These are phyloP conservation scores for Drosophila nasuta DNA, from an alignment of 1,140 invertebrate species.

Conservation along the genomic window DNA sequence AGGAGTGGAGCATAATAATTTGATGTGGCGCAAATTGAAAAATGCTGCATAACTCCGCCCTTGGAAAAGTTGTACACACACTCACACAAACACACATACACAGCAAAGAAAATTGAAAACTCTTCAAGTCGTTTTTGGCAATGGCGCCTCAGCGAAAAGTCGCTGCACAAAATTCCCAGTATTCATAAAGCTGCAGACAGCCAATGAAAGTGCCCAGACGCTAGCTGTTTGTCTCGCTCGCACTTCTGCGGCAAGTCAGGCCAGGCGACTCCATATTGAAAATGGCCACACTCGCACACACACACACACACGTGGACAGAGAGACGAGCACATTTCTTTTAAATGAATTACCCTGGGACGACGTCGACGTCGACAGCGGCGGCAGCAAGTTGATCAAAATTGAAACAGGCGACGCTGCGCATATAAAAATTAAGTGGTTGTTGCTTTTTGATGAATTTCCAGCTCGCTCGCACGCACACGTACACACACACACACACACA, in stretches of 20 bases:
- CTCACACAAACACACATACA: slow-evolving; percentile 1
- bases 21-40: slow-evolving; percentile 83
- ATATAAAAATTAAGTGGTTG: slow-evolving; percentile 84
- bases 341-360: slow-evolving; percentile 55
- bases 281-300: slow-evolving; percentile 56
- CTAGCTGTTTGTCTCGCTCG: slow-evolving; percentile 63
- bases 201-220: slow-evolving; percentile 58
- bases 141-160: slow-evolving; percentile 55
- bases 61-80: slow-evolving; percentile 61
- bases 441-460: slow-evolving; percentile 84
- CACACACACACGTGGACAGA: neutral
- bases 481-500: slow-evolving; percentile 21
- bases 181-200: slow-evolving; percentile 54
- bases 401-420: slow-evolving; percentile 72
- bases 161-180: slow-evolving; percentile 64
- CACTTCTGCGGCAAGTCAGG: neutral
- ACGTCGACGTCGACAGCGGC: slow-evolving; percentile 20
- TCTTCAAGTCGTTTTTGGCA: slow-evolving; percentile 78
- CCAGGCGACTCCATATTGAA: slow-evolving; percentile 63
- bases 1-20: slow-evolving; percentile 74
- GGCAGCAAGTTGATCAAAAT: slow-evolving; percentile 75
- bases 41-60: slow-evolving; percentile 84
- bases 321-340: slow-evolving; percentile 44
- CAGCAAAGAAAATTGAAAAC: slow-evolving; percentile 76
- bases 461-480: slow-evolving; percentile 67